Percentiles rank a stretch among this genome's conserved stretches.
Evolutionary conservation across 2,888 invertebrate genomes (phyloP).

Genomic region (Thera britannica): DNA sequence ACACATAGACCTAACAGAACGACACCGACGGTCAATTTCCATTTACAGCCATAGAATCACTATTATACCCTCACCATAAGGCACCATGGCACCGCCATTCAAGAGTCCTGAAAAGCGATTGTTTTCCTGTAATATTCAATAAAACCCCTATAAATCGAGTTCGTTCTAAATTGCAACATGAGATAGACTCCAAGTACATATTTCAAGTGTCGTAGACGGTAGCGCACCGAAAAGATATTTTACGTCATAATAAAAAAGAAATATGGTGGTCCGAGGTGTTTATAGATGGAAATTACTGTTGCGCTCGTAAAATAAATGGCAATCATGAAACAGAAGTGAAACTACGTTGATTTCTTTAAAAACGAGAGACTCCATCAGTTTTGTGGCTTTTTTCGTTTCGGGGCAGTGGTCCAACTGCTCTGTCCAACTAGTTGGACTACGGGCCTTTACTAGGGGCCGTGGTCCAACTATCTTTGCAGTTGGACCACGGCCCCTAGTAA

Average conservation of each 20-base stretch:
- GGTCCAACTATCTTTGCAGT: no score
- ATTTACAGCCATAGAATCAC: constrained; percentile 34
- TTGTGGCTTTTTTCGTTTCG: no score
- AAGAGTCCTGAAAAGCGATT: constrained; percentile 32
- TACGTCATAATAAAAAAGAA: constrained; percentile 63
- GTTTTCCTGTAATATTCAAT: constrained; percentile 45
- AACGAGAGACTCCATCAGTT: neutral
- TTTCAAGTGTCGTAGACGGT: constrained; percentile 47
- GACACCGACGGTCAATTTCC: constrained; percentile 31
- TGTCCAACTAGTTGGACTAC: no score
- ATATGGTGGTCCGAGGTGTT: constrained; percentile 51
- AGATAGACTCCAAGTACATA: constrained; percentile 50
- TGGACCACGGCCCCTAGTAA: no score
- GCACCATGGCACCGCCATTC: constrained; percentile 22
- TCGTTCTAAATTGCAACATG: constrained; percentile 47
- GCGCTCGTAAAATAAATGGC: constrained; percentile 16
- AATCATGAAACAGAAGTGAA: constrained; percentile 8
- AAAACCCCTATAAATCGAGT: constrained; percentile 48
- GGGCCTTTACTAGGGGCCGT: no score
- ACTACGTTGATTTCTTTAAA: neutral
- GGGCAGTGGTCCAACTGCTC: no score
- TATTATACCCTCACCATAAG: constrained; percentile 34
- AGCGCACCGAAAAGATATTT: constrained; percentile 46
- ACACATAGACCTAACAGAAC: neutral
- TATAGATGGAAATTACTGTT: constrained; percentile 42